Evolutionary conservation across 2,888 invertebrate genomes (phyloP), one percentile per base, ranked within the genome.

Genomic region (Beris morrisii): DNA sequence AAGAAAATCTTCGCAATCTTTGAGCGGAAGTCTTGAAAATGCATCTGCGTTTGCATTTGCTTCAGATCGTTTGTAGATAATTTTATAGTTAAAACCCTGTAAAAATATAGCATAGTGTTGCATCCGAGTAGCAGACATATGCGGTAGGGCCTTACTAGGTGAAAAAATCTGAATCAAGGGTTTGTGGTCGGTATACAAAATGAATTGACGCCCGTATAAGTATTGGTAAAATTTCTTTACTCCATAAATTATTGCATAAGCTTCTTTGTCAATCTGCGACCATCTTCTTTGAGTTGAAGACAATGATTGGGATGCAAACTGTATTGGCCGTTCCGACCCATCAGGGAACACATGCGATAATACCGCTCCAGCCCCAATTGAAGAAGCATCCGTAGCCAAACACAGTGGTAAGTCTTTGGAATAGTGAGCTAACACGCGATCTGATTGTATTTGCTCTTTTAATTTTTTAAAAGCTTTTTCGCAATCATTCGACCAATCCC

Each of bases 321-420:
- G 48, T 46, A 80, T 75, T 4, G 78, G 79, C 53, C 74, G 69
- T 67, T 80, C 78, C n/a, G 70, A 67, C 12, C n/a, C n/a, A n/a
- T n/a, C n/a, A n/a, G n/a, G n/a, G n/a, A n/a, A n/a, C 76, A 76
- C 70, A 79, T 75, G 28, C 67, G 66, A 56, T 70, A 79, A 57
- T 5, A 79, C 77, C 3, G 79, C 75, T 0, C 73, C 74, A 6
- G 74, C 71, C 0, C 72, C 74, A 28, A 67, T 69, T 5, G 71
- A 70, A 13, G 70, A 70, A 6, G 75, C 75, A 69, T 77, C 74
- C 3, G 69, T 70, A 2, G 73, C 72, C 28, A 76, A 48, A 38
- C 73, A 12, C 5, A 77, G 12, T 1, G 72, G 72, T 50, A 72
- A 64, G 12, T 71, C 70, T 6, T 73, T 69, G 57, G 75, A 68